Evolutionary conservation across 2,888 invertebrate genomes (phyloP).

Genomic region (Acanthosoma haemorrhoidale): DNA sequence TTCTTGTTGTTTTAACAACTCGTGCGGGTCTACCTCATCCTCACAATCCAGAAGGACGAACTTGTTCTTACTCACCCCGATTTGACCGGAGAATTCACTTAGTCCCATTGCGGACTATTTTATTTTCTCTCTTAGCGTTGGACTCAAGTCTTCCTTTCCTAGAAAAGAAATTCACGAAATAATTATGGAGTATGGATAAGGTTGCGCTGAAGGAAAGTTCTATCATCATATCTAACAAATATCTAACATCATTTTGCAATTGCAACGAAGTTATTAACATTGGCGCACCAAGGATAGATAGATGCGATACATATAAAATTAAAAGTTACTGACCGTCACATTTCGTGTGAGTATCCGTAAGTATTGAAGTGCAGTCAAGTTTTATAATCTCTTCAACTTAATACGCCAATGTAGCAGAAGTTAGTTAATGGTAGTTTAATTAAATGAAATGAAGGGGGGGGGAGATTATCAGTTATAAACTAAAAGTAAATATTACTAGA

Average conservation of each 20-base stretch:
- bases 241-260: too few relatives aligned
- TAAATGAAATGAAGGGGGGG: too few relatives aligned
- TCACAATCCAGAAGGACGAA: neutral
- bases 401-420: neutral
- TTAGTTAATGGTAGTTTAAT: too few relatives aligned
- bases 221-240: too few relatives aligned
- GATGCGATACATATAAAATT: neutral
- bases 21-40: slow-evolving; percentile 77
- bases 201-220: neutral
- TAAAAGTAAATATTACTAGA: too few relatives aligned
- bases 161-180: slow-evolving; percentile 1
- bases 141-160: too few relatives aligned
- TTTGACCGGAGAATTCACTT: neutral
- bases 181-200: neutral
- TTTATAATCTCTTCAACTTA: too few relatives aligned
- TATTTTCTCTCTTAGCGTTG: too few relatives aligned
- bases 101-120: neutral
- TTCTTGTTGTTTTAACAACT: slow-evolving; percentile 72
- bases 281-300: neutral
- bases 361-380: too few relatives aligned
- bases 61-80: neutral
- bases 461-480: too few relatives aligned
- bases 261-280: neutral
- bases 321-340: neutral
- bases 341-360: too few relatives aligned